Conservation (phyloP, 1,140 invertebrate species). For the Apis dorsata region DNA sequence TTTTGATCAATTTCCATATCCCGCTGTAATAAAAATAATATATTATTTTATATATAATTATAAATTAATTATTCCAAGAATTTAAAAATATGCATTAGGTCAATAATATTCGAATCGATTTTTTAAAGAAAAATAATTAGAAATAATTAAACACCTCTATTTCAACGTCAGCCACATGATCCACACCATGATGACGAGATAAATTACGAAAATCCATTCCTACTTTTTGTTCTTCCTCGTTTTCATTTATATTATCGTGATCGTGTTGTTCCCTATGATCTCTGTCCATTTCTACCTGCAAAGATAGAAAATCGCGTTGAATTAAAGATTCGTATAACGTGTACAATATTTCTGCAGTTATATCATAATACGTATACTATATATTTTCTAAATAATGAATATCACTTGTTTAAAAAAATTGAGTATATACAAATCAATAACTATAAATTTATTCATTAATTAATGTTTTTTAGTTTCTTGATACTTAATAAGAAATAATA, state of each 20-base stretch:
- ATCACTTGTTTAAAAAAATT: neutral
- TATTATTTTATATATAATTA: too few species aligned
- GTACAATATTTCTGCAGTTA: conserved; percentile 37
- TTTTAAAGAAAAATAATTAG: neutral
- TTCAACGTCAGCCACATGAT: conserved; percentile 69
- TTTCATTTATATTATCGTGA: conserved; percentile 69
- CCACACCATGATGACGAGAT: conserved; percentile 69
- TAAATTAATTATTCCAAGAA: neutral
- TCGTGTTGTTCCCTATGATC: conserved; percentile 71
- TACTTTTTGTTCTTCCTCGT: conserved; percentile 70
- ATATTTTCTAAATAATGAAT: conserved; percentile 13
- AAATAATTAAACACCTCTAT: conserved; percentile 60
- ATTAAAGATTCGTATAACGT: neutral
- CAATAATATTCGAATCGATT: conserved; percentile 1
- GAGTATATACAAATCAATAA: neutral
- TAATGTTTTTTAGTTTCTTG: neutral
- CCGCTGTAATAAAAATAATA: conserved; percentile 41
- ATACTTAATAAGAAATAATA: neutral
- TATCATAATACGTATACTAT: conserved; percentile 32
- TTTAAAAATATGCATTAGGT: conserved; percentile 1
- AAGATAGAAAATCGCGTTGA: conserved; percentile 19
- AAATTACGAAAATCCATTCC: conserved; percentile 74
- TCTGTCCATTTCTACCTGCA: conserved; percentile 74
- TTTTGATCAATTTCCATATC: conserved; percentile 67
- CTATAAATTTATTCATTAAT: neutral